A percentile compares a stretch with the other conserved stretches of the same genome.
phyloP scores from a whole-genome alignment of 2,797 vertebrate genomes.

The Crenichthys baileyi region DNA sequence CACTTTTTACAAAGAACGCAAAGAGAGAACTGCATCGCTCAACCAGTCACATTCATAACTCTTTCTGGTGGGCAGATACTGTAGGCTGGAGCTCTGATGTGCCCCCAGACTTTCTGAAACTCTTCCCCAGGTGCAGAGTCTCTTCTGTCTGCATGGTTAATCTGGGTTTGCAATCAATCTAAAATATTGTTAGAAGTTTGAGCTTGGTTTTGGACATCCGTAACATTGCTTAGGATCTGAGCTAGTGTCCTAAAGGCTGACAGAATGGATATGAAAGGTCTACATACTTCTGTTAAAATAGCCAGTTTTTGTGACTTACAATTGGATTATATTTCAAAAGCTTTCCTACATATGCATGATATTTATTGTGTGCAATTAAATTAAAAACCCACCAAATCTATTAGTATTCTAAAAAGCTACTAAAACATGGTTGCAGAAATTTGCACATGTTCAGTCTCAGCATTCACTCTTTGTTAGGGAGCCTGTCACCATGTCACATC shows the following conservation, averaged over 20 bases:
- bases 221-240: background rate
- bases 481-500: no score
- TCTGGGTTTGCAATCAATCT: background rate
- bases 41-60: constrained; percentile 1
- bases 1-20: constrained; percentile 8
- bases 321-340: no score
- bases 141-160: background rate
- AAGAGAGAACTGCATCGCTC: background rate
- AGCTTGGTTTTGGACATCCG: background rate
- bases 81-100: constrained; percentile 27
- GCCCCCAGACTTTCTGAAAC: background rate
- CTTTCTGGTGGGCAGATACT: background rate
- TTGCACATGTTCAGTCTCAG: no score
- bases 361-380: no score
- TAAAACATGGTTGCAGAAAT: no score
- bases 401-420: no score
- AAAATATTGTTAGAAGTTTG: background rate
- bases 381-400: no score
- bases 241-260: background rate
- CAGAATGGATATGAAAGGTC: no score
- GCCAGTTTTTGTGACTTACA: no score
- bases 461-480: no score
- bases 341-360: no score
- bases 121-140: background rate
- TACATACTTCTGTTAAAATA: no score